Base-by-base conservation (phyloP, 2,113 vertebrate species). In the Ageneiosus marmoratus region DNA sequence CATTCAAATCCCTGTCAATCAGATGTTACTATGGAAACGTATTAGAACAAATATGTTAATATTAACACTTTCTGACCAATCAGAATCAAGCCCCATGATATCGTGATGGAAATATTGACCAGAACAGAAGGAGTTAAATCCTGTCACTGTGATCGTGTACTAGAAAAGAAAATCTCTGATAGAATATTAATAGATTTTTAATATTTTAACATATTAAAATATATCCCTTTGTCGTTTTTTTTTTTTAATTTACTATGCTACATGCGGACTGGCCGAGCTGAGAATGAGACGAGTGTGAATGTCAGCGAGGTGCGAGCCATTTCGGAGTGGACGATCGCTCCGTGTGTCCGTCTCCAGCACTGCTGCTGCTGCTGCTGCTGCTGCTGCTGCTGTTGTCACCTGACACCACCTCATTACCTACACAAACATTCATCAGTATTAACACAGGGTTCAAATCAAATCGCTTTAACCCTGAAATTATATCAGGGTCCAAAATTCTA, bases 261-360 rank as follows among this genome's bases (percentile, higher is more conserved):
- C 92, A 95, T 92, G 90, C 86, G 86, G 86, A 92, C 90, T 83
- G 88, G 89, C 82, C 58, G 79, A 80, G 82, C 83, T 85, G 80
- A 85, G 20, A 1, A n/a, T 4, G 85, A 80, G 60, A 46, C 4
- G 44, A 79, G 73, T 60, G 82, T 81, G 58, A n/a, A n/a, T 86
- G 93, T 99, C 96, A 99, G 94, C 97, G 97, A 85, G 98, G 97
- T 81, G 93, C 95, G 86, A 97, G 89, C 91, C 95, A 93, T 91
- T 96, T 97, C 78, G 91, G 93, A 87, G 93, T 90, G 0, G 93
- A 89, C 50, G 95, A 90, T 24, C 41, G 95, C 79, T 95, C 93
- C 73, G 93, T 94, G 77, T 86, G 60, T 0, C 92, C 89, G 48
- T 95, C 95, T 67, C 94, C 93, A 89, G 89, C 93, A 3, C 88